A percentile compares a stretch with the other conserved stretches of the same genome.
These are phyloP conservation scores for Exocentrus adspersus DNA, from an alignment of 2,888 invertebrate genomes.

Conservation along the genomic window DNA sequence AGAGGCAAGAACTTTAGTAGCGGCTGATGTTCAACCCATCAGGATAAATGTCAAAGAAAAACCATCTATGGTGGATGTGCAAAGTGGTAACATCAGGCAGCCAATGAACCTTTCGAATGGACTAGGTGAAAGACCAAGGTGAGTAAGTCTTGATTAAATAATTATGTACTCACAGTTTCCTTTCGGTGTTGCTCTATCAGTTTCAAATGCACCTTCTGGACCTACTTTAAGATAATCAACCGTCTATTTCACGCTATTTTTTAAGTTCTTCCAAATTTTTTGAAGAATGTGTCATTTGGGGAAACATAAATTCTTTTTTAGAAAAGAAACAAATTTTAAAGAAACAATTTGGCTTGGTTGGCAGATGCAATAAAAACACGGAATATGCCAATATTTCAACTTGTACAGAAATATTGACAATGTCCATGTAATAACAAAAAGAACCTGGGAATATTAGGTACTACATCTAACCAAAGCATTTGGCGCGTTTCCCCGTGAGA, in stretches of 20 bases:
- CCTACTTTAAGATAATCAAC: constrained; percentile 22
- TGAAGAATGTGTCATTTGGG: too few relatives aligned
- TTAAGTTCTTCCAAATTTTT: constrained; percentile 8
- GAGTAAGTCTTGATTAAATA: constrained; percentile 45
- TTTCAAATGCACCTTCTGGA: constrained; percentile 29
- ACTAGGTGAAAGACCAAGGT: constrained; percentile 58
- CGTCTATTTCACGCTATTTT: constrained; percentile 29
- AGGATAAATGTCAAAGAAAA: constrained; percentile 61
- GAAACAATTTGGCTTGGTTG: too few relatives aligned
- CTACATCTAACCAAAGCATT: too few relatives aligned
- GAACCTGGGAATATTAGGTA: too few relatives aligned
- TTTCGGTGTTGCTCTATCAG: constrained; percentile 30
- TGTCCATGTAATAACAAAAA: too few relatives aligned
- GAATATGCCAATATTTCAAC: too few relatives aligned
- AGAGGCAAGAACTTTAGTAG: constrained; percentile 58
- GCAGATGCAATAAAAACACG: too few relatives aligned
- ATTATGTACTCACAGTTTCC: constrained; percentile 7
- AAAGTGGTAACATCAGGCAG: constrained; percentile 61
- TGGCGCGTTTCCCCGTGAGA: too few relatives aligned
- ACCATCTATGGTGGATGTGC: constrained; percentile 59
- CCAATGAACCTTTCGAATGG: constrained; percentile 58
- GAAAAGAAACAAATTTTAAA: too few relatives aligned
- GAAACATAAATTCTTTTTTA: too few relatives aligned
- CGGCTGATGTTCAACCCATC: constrained; percentile 61
- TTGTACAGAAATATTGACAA: too few relatives aligned